Base-by-base conservation (phyloP, 2,888 invertebrate species). In the Dolichopus griseipennis region DNA sequence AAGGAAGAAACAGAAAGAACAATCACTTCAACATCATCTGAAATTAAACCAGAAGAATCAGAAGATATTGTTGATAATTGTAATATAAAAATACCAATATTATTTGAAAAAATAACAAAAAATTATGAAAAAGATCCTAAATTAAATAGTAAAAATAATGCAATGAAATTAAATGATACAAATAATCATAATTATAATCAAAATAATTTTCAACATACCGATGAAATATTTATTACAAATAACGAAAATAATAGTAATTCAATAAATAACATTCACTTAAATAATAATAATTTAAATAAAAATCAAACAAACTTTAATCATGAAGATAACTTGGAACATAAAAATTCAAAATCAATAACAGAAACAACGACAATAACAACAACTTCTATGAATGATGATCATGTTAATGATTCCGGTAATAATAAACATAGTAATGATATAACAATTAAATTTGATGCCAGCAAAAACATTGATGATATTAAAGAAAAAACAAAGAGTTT, bases 401-500 rank as follows among this genome's bases (percentile, higher is more conserved):
- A 63, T 63, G 10, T 18, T 27, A 1, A 33, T 33, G 1, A 63
- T 27, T 12, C 27, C 9, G 3, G 27, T 63, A 12, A 27, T 63
- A 15, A 71, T 69, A n/a, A 71, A 71, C 41, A 72, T 70, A 65
- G 66, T 69, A 65, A 37, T 41, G 18, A 20, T 37, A n/a, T 8
- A 2, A 65, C 3, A 33, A 20, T 27, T 37, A 41, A n/a, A n/a
- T n/a, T n/a, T n/a, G n/a, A 34, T 65, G n/a, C n/a, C 18, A 41
- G 15, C 37, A 66, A 61, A 66, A 66, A 61, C 27, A 27, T 18
- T 15, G 72, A 73, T 68, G 69, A 72, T 69, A 65, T 67, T 68
- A 73, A 72, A 62, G 70, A 70, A 61, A 79, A 78, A 52, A 34
- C 52, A 64, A 65, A 64, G 18, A 64, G 33, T 21, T 52, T 62